phyloP scores from a whole-genome alignment of 2,797 vertebrate genomes.

The Cyclopterus lumpus region DNA sequence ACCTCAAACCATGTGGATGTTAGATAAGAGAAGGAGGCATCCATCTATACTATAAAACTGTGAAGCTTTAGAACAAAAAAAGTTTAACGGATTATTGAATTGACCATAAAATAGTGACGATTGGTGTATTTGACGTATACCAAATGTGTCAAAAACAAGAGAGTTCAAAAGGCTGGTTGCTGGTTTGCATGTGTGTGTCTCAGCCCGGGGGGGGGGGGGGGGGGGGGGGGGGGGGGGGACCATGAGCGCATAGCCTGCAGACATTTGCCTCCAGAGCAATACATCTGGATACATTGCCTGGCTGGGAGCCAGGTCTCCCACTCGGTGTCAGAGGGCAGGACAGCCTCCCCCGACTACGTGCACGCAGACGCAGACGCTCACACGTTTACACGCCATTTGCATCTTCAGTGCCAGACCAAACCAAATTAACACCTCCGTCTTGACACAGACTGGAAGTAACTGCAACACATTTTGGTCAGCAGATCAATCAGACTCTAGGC shows the following conservation, averaged over 20 bases:
- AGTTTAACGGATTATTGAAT: background rate
- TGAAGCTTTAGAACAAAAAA: background rate
- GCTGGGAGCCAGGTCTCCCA: slow-evolving; percentile 64
- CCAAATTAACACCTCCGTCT: slow-evolving; percentile 74
- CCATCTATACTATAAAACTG: background rate
- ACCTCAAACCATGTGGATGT: background rate
- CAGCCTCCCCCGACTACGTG: slow-evolving; percentile 7
- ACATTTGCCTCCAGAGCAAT: slow-evolving; percentile 66
- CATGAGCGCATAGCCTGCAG: slow-evolving; percentile 39
- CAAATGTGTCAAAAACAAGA: background rate
- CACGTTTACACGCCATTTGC: slow-evolving; percentile 49
- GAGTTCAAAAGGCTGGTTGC: background rate
- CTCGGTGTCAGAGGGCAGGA: slow-evolving; percentile 58
- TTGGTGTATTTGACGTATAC: background rate
- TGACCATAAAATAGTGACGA: background rate
- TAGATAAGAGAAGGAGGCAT: background rate
- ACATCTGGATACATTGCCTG: slow-evolving; percentile 66
- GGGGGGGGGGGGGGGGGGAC: slow-evolving; percentile 18
- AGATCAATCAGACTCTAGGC: slow-evolving; percentile 55
- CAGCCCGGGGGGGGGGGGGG: slow-evolving; percentile 8
- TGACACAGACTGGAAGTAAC: slow-evolving; percentile 53
- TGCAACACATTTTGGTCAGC: slow-evolving; percentile 61
- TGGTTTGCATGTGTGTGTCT: slow-evolving; percentile 12
- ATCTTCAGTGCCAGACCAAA: slow-evolving; percentile 68
- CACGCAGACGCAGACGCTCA: slow-evolving; percentile 16